Base-by-base conservation (phyloP, 2,797 vertebrate species). In the Pangasius krempfi region DNA sequence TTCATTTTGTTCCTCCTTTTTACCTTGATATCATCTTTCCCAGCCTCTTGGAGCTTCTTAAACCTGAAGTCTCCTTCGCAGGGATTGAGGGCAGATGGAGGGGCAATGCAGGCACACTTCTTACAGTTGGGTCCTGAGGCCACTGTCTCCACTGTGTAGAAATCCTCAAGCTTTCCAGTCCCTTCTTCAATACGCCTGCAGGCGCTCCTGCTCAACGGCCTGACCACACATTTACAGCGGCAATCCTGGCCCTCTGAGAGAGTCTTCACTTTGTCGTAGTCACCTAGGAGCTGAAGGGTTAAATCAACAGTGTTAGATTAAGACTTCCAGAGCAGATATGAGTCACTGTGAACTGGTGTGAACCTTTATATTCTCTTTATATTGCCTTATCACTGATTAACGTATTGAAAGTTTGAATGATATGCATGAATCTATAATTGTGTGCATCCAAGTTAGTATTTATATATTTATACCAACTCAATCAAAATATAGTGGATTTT, bases 181-280 rank as follows among this genome's bases (percentile, higher is more conserved):
- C 94, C 94, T 44, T 96, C 94, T 0, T 93, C 95, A 92, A 97
- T 93, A 87, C 95, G 95, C 52, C 94, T 95, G 93, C 98, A 99
- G 90, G 97, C 97, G 0, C 96, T 96, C 0, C 97, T 96, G 88
- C 96, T 97, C 93, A 99, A 93, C 4, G 98, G 98, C 66, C 96
- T 96, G 89, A 99, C 98, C 44, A 98, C 93, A 88, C 98, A 99
- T 91, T 98, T 98, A 91, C 98, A 99, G 78, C 95, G 96, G 73
- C 98, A 99, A 95, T 98, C 94, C 0, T 97, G 96, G 89, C 98
- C 98, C 58, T 98, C 98, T 0, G 98, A 98, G 89, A 98, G 94
- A 0, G 97, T 97, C 94, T 98, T 99, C 76, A 99, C 97, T 93
- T 99, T 98, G 96, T 99, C 98, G 30, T 99, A 98, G 93, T 99